A percentile compares a stretch with the other conserved stretches of the same genome.
phyloP scores from a whole-genome alignment of 1,140 invertebrate genomes.

The Eriosoma lanigerum region DNA sequence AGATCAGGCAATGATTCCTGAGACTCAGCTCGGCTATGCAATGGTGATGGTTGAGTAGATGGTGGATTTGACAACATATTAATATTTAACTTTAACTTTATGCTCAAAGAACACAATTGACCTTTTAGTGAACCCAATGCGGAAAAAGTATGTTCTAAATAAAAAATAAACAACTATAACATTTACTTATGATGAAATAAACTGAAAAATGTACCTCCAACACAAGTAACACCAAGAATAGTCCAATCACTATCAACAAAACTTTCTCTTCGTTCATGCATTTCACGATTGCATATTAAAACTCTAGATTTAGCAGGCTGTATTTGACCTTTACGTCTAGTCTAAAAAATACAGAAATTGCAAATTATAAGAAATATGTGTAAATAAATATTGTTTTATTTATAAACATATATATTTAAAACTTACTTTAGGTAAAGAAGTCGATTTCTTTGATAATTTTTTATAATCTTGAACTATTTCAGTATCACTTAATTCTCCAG shows the following conservation, averaged over 20 bases:
- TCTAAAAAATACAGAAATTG: slow-evolving; percentile 54
- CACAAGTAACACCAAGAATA: slow-evolving; percentile 65
- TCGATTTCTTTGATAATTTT: slow-evolving; percentile 65
- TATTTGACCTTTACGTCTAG: slow-evolving; percentile 59
- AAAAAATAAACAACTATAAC: neutral
- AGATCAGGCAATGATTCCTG: slow-evolving; percentile 59
- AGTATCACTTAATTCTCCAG: slow-evolving; percentile 68
- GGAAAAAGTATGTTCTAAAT: slow-evolving; percentile 66
- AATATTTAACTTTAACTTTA: slow-evolving; percentile 64
- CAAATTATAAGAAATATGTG: neutral
- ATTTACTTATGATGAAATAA: slow-evolving; percentile 8
- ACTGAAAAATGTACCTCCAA: slow-evolving; percentile 59
- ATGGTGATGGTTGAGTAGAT: slow-evolving; percentile 41
- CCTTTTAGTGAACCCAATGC: slow-evolving; percentile 69
- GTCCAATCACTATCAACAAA: slow-evolving; percentile 70
- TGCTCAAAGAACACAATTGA: slow-evolving; percentile 66
- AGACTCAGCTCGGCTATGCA: slow-evolving; percentile 42
- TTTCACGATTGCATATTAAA: slow-evolving; percentile 65
- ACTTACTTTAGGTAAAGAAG: slow-evolving; percentile 47
- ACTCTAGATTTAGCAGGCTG: slow-evolving; percentile 68
- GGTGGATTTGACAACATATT: slow-evolving; percentile 59
- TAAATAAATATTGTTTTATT: neutral
- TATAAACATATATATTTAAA: too few species aligned
- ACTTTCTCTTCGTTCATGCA: slow-evolving; percentile 62
- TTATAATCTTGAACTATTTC: slow-evolving; percentile 83